Conservation (phyloP, 1,140 invertebrate genomes). For the Diabrotica virgifera region DNA sequence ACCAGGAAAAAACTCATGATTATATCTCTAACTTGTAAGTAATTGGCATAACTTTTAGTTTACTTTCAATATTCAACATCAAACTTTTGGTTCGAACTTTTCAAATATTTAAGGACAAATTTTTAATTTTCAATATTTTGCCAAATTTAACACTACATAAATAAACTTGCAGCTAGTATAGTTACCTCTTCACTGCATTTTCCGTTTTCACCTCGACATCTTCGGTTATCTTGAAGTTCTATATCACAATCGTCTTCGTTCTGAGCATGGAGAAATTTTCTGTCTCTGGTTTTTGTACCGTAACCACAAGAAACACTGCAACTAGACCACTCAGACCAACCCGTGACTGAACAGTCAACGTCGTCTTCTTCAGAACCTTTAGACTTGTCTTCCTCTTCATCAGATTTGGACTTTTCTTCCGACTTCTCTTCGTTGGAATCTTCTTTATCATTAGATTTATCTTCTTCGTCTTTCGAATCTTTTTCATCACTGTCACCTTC, state of each 20-base stretch:
- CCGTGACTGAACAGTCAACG: constrained; percentile 24
- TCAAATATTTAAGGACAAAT: too few species aligned
- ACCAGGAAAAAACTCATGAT: too few species aligned
- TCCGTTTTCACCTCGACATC: constrained; percentile 21
- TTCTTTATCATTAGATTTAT: neutral
- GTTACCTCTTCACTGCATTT: constrained; percentile 4
- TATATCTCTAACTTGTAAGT: too few species aligned
- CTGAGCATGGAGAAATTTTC: constrained; percentile 17
- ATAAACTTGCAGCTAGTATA: neutral
- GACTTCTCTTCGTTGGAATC: neutral
- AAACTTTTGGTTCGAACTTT: too few species aligned
- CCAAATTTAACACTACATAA: neutral
- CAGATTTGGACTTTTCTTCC: neutral
- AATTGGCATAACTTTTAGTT: too few species aligned
- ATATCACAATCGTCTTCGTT: constrained; percentile 13
- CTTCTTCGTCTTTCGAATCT: neutral
- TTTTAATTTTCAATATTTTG: neutral
- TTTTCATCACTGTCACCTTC: neutral
- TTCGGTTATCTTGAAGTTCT: constrained; percentile 24
- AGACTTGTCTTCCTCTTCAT: neutral
- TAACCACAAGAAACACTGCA: constrained; percentile 59
- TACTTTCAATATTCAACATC: too few species aligned
- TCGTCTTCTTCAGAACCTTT: neutral
- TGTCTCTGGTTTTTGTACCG: constrained; percentile 29
- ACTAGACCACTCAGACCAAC: constrained; percentile 62